Base-by-base conservation (phyloP, 2,888 invertebrate genomes). In the Netelia virgata region DNA sequence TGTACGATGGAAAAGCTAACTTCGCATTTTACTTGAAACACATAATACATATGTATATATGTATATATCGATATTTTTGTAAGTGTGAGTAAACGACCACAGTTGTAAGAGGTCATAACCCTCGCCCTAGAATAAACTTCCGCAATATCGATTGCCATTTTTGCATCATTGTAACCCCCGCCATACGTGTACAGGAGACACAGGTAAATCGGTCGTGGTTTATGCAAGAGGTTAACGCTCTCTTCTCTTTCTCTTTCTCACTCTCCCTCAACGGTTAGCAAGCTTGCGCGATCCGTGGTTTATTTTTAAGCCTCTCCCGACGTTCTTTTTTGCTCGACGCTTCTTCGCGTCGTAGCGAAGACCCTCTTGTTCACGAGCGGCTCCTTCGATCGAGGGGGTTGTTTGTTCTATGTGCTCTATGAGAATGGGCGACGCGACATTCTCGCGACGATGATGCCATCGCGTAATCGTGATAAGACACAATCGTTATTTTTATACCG, bases 81-180 rank as follows among this genome's bases (percentile, higher is more conserved):
- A 55, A 70, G 77, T 57, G 18, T 36, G 59, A 28, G 36, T 10
- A 47, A n/a, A 41, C 18, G 28, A 47, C 18, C 47, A 61, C 68
- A 18, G 50, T 36, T 36, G 36, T 36, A 2, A 47, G 68, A 63
- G 76, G 72, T 68, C 68, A 73, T 76, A 81, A 76, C 73, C 80
- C 69, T 64, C 84, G 84, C 80, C 84, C 84, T 74, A 84, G 80
- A 81, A 68, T 80, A 64, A 80, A 73, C 76, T 84, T 73, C 76
- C 76, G 84, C 77, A 81, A 73, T 63, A 84, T 84, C 80, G 84
- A 84, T 81, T 77, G 73, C 11, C 68, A 73, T 73, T 80, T 68
- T 77, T 77, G 68, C 68, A 72, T 69, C 57, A 53, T n/a, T 70
- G 69, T 41, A 59, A 43, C 57, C 1, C 36, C 6, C 14, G 57